These are phyloP conservation scores for Loripinus fragilis DNA, from an alignment of 2,888 invertebrate species.

Conservation along the genomic window DNA sequence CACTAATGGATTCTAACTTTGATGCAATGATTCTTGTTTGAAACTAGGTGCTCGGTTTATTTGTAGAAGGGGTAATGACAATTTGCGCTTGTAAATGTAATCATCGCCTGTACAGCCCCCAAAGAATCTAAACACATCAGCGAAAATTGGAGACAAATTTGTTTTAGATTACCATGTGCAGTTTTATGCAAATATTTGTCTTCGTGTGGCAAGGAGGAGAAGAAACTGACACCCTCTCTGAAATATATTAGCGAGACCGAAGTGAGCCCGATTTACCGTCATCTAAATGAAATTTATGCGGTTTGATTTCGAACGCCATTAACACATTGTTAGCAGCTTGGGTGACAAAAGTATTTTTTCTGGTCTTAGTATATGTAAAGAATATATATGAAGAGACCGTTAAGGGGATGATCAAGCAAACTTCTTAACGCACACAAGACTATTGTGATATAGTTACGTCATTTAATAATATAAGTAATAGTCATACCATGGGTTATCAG, in stretches of 20 bases:
- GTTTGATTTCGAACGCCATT: not conserved
- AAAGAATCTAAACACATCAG: constrained; percentile 43
- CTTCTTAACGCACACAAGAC: too few relatives aligned
- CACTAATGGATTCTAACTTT: constrained; percentile 10
- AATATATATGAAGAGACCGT: too few relatives aligned
- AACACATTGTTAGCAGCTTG: constrained; percentile 6
- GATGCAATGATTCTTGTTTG: constrained; percentile 14
- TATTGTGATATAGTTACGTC: too few relatives aligned
- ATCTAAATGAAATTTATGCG: not conserved
- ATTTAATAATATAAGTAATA: too few relatives aligned
- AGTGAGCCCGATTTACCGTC: not conserved
- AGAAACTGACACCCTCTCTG: not conserved
- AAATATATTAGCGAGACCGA: constrained; percentile 5
- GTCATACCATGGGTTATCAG: too few relatives aligned
- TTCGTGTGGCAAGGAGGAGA: constrained; percentile 9
- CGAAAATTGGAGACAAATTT: constrained; percentile 58
- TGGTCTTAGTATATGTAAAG: too few relatives aligned
- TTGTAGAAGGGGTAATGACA: constrained; percentile 27
- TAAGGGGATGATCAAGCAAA: too few relatives aligned
- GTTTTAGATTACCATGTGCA: constrained; percentile 52
- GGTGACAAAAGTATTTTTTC: too few relatives aligned
- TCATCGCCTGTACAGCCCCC: constrained; percentile 46
- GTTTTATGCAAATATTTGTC: constrained; percentile 48
- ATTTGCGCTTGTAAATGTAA: constrained; percentile 55
- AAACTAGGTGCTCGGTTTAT: constrained; percentile 12